These are phyloP conservation scores for Steatocranus sp. DNA, from an alignment of 2,797 vertebrate genomes.

Conservation along the genomic window DNA sequence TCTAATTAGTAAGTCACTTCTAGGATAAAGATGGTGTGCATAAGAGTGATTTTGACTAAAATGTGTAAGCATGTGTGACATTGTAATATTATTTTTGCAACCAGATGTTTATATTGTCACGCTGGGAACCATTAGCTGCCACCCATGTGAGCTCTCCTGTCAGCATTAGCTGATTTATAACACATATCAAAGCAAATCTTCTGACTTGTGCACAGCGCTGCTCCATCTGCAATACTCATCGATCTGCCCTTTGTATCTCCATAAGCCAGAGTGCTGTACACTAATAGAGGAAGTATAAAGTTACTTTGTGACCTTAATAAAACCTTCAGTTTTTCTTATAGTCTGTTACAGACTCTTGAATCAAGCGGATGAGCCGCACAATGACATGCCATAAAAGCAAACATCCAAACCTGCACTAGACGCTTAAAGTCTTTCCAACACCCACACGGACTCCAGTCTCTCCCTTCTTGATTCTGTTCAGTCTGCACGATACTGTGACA, in stretches of 20 bases:
- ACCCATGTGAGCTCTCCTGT: neutral
- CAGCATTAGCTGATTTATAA: slow-evolving; percentile 50
- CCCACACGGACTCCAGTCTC: neutral
- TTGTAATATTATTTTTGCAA: neutral
- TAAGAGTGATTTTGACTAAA: neutral
- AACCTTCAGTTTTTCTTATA: slow-evolving; percentile 59
- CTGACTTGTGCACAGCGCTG: slow-evolving; percentile 22
- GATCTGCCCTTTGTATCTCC: slow-evolving; percentile 68
- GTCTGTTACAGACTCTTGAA: slow-evolving; percentile 14
- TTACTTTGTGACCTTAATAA: slow-evolving; percentile 74
- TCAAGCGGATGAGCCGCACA: slow-evolving; percentile 23
- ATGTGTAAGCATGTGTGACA: neutral
- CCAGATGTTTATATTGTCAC: slow-evolving; percentile 18
- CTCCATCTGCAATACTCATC: slow-evolving; percentile 53
- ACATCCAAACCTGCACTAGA: neutral
- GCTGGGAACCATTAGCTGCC: slow-evolving; percentile 33
- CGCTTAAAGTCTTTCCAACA: slow-evolving; percentile 14
- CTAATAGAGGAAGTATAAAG: slow-evolving; percentile 69
- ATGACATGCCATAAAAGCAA: slow-evolving; percentile 21
- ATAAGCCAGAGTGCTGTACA: slow-evolving; percentile 52
- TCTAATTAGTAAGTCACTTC: neutral
- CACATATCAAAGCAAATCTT: slow-evolving; percentile 52
- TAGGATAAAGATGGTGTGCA: neutral
- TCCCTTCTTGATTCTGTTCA: neutral
- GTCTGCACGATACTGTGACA: neutral